A percentile compares a stretch with the other conserved stretches of the same genome.
phyloP scores from a whole-genome alignment of 2,113 vertebrate genomes.

The Columba janthina region DNA sequence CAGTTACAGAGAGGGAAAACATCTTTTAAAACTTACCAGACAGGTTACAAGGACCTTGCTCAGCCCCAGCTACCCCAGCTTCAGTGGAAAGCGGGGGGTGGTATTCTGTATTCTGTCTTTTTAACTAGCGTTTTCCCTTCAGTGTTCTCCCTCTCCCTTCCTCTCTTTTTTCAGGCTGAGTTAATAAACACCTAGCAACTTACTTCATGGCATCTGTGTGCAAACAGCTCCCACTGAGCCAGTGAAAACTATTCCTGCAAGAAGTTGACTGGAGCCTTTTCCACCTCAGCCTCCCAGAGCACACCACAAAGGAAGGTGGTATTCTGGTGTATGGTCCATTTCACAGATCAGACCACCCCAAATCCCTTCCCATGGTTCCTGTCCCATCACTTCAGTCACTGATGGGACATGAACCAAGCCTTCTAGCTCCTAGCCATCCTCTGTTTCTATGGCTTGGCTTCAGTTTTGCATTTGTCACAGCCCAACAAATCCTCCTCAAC shows the following conservation, averaged over 20 bases:
- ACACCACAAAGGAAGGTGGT: background rate
- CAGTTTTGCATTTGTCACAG: background rate
- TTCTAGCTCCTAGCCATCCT: background rate
- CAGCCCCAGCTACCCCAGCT: background rate
- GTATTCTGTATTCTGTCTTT: background rate
- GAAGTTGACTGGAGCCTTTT: background rate
- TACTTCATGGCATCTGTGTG: constrained; percentile 11
- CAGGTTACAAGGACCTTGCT: background rate
- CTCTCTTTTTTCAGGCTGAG: constrained; percentile 3
- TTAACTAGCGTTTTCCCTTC: background rate
- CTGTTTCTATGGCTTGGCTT: background rate
- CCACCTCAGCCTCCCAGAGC: background rate
- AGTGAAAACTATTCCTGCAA: background rate
- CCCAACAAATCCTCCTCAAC: background rate
- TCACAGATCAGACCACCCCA: background rate
- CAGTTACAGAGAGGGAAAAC: constrained; percentile 14
- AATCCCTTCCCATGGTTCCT: background rate
- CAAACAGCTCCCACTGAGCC: constrained; percentile 50
- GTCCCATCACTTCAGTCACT: background rate
- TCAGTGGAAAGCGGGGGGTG: background rate
- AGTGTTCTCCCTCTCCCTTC: background rate
- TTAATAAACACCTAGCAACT: constrained; percentile 54
- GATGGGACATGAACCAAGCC: background rate
- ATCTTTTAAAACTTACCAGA: constrained; percentile 36
- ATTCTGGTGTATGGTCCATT: accelerated